Conservation (phyloP, 2,113 vertebrate genomes). For the Eurystomus gularis region DNA sequence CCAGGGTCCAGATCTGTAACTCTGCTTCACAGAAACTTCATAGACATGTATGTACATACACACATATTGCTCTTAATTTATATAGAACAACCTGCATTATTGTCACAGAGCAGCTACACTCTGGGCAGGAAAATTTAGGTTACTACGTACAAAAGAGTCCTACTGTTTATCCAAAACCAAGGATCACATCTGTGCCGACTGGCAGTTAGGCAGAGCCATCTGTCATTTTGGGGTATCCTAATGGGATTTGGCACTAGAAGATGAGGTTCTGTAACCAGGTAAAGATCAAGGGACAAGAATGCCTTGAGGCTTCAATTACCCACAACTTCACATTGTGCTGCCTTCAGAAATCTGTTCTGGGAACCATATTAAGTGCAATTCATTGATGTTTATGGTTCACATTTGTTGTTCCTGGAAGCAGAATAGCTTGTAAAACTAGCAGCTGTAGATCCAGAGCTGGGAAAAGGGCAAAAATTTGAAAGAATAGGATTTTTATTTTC, state of each 20-base stretch:
- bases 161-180: slow-evolving; percentile 63
- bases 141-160: slow-evolving; percentile 46
- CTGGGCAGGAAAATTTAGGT: slow-evolving; percentile 71
- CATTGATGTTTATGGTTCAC: slow-evolving; percentile 9
- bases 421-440: slow-evolving; percentile 13
- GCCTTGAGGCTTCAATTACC: slow-evolving; percentile 71
- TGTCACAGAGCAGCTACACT: background rate
- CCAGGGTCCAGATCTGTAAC: background rate
- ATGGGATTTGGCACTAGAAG: slow-evolving; percentile 74
- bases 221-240: slow-evolving; percentile 76
- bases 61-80: background rate
- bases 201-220: slow-evolving; percentile 75
- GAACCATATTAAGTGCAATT: slow-evolving; percentile 29
- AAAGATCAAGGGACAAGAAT: slow-evolving; percentile 63
- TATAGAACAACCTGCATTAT: background rate
- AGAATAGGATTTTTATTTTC: background rate
- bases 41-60: background rate
- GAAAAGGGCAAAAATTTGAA: background rate
- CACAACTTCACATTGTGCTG: slow-evolving; percentile 65
- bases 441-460: background rate
- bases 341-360: slow-evolving; percentile 51
- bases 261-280: slow-evolving; percentile 67
- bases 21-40: background rate
- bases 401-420: background rate
- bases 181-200: slow-evolving; percentile 75